A percentile compares a stretch with the other conserved stretches of the same genome.
phyloP scores from a whole-genome alignment of 2,113 vertebrate species.

The Formicarius rufipectus region DNA sequence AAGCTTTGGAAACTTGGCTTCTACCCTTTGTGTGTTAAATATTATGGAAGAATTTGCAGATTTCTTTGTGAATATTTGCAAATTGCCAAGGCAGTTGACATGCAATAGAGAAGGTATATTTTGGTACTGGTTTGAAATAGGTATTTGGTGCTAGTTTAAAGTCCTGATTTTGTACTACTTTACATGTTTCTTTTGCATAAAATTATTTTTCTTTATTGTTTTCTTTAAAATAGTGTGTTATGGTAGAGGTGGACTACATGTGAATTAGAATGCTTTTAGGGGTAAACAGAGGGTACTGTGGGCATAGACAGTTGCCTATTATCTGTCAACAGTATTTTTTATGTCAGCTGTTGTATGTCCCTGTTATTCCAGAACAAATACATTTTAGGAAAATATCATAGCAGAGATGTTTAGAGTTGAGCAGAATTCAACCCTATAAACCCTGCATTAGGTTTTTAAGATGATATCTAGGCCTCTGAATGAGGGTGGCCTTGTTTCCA shows the following conservation, averaged over 20 bases:
- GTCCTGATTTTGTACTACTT: background rate
- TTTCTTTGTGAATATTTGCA: slow-evolving; percentile 67
- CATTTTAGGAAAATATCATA: background rate
- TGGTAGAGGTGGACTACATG: slow-evolving; percentile 10
- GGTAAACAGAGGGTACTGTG: background rate
- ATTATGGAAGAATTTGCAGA: slow-evolving; percentile 41
- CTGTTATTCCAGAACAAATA: background rate
- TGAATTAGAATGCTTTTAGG: slow-evolving; percentile 31
- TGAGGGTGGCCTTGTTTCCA: background rate
- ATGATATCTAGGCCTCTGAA: background rate
- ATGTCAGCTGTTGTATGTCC: background rate
- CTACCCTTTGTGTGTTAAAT: background rate
- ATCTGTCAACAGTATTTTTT: slow-evolving; percentile 7
- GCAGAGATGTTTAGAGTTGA: background rate
- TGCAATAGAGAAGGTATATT: background rate
- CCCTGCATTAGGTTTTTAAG: background rate
- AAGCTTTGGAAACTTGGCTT: background rate
- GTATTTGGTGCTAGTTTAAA: background rate
- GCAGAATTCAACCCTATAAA: background rate
- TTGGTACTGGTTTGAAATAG: slow-evolving; percentile 35
- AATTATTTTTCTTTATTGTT: background rate
- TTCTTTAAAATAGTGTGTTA: slow-evolving; percentile 5
- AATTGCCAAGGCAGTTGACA: background rate
- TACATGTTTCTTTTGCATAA: background rate
- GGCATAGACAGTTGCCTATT: background rate